These are phyloP conservation scores for Caenorhabditis afra DNA, from an alignment of 2,888 invertebrate species.

Conservation along the genomic window DNA sequence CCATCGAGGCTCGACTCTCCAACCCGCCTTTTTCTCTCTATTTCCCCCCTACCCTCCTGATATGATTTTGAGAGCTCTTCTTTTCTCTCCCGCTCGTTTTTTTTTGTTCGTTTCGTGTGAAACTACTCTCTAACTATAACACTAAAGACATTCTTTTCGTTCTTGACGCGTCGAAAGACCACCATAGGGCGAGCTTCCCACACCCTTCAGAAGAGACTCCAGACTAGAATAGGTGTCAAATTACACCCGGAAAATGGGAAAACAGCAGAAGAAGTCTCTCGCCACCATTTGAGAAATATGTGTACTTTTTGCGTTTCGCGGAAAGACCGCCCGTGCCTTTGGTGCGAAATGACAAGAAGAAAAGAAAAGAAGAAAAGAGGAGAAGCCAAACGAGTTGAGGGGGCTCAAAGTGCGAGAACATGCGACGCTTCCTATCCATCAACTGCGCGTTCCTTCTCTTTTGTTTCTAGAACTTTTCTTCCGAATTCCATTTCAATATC, in stretches of 20 bases:
- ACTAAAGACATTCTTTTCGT: no score
- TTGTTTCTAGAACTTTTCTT: conserved; percentile 10
- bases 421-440: conserved; percentile 1
- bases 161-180: no score
- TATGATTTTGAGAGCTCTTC: neutral
- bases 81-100: neutral
- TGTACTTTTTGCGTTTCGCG: conserved; percentile 17
- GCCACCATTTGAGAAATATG: conserved; percentile 20
- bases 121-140: neutral
- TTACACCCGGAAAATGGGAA: neutral
- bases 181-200: no score
- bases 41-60: neutral
- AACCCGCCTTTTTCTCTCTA: conserved; percentile 21
- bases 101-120: neutral
- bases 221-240: neutral
- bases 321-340: neutral
- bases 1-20: neutral
- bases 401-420: conserved; percentile 5
- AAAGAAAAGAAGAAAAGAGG: no score
- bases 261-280: conserved; percentile 11
- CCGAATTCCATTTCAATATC: neutral
- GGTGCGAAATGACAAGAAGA: no score
- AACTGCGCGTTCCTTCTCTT: neutral
- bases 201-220: neutral
- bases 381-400: neutral